phyloP scores from a whole-genome alignment of 2,888 invertebrate species.

The Drosophila lutescens region DNA sequence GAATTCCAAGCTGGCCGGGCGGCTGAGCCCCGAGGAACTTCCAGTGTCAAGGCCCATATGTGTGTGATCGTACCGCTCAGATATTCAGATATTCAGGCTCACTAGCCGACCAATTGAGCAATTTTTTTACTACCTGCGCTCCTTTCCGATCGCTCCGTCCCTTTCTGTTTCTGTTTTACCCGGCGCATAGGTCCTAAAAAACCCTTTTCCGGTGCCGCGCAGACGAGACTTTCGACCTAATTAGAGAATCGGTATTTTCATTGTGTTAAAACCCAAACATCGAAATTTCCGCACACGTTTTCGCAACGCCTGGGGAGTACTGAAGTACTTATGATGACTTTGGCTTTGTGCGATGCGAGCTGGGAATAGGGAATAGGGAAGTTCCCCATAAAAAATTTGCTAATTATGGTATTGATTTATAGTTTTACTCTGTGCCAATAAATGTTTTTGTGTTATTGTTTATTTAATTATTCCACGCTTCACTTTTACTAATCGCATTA shows the following conservation, averaged over 20 bases:
- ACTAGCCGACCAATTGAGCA: constrained; percentile 59
- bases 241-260: constrained; percentile 77
- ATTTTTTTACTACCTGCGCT: constrained; percentile 46
- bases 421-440: neutral
- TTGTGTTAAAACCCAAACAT: constrained; percentile 77
- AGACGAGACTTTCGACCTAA: constrained; percentile 65
- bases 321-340: constrained; percentile 31
- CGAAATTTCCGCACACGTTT: constrained; percentile 66
- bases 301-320: constrained; percentile 20
- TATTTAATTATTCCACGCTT: neutral
- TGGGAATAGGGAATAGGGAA: constrained; percentile 10
- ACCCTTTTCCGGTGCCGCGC: constrained; percentile 73
- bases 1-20: constrained; percentile 44
- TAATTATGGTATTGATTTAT: neutral
- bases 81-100: neutral
- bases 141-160: neutral
- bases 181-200: constrained; percentile 77
- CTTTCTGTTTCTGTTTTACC: constrained; percentile 39
- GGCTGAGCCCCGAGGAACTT: constrained; percentile 57
- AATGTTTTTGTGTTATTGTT: neutral
- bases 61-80: constrained; percentile 40
- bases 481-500: neutral
- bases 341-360: neutral
- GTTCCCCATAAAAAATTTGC: constrained; percentile 6
- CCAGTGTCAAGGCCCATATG: constrained; percentile 73